Conservation (phyloP, 2,888 invertebrate species). For the Acleris literana region DNA sequence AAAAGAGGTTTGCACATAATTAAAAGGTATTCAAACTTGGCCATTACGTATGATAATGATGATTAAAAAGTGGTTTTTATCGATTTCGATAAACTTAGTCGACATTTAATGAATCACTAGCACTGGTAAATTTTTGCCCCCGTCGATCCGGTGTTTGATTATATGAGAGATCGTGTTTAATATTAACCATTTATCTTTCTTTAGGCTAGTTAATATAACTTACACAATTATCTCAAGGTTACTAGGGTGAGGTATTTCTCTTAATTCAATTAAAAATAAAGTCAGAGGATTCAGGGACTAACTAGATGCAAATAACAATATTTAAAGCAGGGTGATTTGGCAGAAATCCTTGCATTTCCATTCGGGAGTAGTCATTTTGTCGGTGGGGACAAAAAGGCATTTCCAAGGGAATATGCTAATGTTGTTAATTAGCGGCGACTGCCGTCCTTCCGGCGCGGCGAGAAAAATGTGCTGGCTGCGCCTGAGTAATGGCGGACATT, state of each 20-base stretch:
- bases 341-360: slow-evolving; percentile 55
- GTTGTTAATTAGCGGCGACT: slow-evolving; percentile 77
- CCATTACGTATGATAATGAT: no score
- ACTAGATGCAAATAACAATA: slow-evolving; percentile 32
- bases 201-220: no score
- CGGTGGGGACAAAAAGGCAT: slow-evolving; percentile 56
- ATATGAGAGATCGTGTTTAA: no score
- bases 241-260: neutral
- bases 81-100: no score
- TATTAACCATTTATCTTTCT: no score
- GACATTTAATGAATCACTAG: no score
- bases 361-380: slow-evolving; percentile 44
- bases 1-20: no score
- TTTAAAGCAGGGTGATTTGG: slow-evolving; percentile 47
- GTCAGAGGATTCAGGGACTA: slow-evolving; percentile 11
- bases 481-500: slow-evolving; percentile 76
- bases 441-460: slow-evolving; percentile 66
- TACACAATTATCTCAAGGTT: no score
- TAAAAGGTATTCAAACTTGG: no score
- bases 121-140: no score
- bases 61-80: no score
- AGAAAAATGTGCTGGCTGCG: slow-evolving; percentile 74
- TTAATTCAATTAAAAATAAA: slow-evolving; percentile 4
- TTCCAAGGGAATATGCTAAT: slow-evolving; percentile 77
- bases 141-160: no score